These are phyloP conservation scores for Euplexia lucipara DNA, from an alignment of 2,888 invertebrate species.

Conservation along the genomic window DNA sequence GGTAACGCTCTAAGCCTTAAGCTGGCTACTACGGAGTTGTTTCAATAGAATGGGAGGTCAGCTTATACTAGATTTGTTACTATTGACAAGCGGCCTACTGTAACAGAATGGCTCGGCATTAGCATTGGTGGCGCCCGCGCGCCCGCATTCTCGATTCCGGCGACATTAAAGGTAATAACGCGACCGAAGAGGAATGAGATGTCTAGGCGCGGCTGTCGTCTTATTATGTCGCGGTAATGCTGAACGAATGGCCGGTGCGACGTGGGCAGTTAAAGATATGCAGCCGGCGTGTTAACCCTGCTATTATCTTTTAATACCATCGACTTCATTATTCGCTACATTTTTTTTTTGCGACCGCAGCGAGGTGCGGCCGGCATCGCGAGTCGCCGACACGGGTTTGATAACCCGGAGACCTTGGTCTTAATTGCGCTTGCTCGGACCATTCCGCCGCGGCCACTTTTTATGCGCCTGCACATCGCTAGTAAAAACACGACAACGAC, in stretches of 20 bases:
- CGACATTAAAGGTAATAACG: constrained; percentile 52
- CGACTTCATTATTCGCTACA: constrained; percentile 88
- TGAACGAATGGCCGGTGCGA: constrained; percentile 69
- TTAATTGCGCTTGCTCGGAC: constrained; percentile 90
- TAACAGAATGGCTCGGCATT: constrained; percentile 44
- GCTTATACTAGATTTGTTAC: too few relatives aligned
- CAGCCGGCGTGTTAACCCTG: constrained; percentile 84
- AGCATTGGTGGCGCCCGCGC: constrained; percentile 49
- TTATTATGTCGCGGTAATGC: constrained; percentile 66
- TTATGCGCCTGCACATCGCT: constrained; percentile 90
- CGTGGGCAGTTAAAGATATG: constrained; percentile 77
- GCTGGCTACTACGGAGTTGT: too few relatives aligned
- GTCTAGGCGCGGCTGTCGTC: constrained; percentile 58
- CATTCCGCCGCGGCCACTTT: constrained; percentile 89
- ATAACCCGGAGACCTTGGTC: constrained; percentile 91
- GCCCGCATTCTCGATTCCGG: constrained; percentile 49
- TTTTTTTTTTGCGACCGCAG: constrained; percentile 86
- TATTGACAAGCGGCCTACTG: too few relatives aligned
- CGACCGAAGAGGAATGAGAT: constrained; percentile 55
- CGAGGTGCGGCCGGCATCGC: constrained; percentile 84
- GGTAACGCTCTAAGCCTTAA: too few relatives aligned
- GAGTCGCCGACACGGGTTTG: constrained; percentile 88
- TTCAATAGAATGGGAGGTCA: too few relatives aligned
- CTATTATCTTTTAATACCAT: constrained; percentile 90
- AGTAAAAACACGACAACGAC: constrained; percentile 87